Conservation (phyloP, 2,888 invertebrate genomes). For the Campopleginae sp. region DNA sequence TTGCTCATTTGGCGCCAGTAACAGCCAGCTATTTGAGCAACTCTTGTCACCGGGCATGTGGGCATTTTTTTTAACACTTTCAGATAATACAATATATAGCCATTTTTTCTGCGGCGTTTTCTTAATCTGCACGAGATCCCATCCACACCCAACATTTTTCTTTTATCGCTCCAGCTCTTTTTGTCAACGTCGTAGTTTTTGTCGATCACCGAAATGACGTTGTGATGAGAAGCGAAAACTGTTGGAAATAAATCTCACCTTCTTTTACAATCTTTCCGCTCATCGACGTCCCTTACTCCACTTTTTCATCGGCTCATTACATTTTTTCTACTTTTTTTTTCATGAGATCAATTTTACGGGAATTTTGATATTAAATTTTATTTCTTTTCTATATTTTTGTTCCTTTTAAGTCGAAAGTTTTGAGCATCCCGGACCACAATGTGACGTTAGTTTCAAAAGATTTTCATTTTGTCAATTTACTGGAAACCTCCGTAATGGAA, state of each 20-base stretch:
- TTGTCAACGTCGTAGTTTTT: neutral
- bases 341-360: slow-evolving; percentile 2
- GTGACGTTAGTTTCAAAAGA: slow-evolving; percentile 41
- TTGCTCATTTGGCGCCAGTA: slow-evolving; percentile 73
- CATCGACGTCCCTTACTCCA: neutral
- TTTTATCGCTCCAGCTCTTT: neutral
- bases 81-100: slow-evolving; percentile 73
- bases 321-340: neutral
- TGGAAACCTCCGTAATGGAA: neutral
- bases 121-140: slow-evolving; percentile 52
- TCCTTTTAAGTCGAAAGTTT: slow-evolving; percentile 27
- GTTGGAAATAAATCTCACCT: slow-evolving; percentile 15
- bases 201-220: neutral
- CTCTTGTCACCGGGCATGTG: slow-evolving; percentile 70
- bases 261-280: slow-evolving; percentile 1
- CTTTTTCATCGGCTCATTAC: slow-evolving; percentile 20
- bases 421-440: slow-evolving; percentile 47
- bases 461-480: slow-evolving; percentile 39
- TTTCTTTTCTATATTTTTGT: slow-evolving; percentile 35
- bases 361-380: slow-evolving; percentile 15
- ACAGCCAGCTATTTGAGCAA: slow-evolving; percentile 73
- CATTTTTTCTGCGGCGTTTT: slow-evolving; percentile 69
- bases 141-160: slow-evolving; percentile 61
- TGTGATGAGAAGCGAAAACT: neutral
- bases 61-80: slow-evolving; percentile 71